phyloP scores from a whole-genome alignment of 2,113 vertebrate species.

The Oreochromis spilurus region DNA sequence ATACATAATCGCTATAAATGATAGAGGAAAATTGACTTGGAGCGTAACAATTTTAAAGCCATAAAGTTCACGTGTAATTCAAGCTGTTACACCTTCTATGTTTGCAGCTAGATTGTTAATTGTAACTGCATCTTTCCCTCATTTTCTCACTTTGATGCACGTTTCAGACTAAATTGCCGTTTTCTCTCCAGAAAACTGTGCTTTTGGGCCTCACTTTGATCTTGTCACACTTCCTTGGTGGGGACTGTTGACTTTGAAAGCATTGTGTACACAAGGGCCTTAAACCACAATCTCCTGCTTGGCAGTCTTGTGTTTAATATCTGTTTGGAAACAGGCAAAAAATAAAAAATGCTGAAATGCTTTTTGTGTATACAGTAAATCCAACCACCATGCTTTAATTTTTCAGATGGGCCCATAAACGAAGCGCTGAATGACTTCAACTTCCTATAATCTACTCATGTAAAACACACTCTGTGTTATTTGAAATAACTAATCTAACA shows the following conservation, averaged over 20 bases:
- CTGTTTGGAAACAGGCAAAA: not conserved
- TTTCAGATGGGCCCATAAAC: not conserved
- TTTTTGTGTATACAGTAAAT: not conserved
- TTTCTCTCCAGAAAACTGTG: not conserved
- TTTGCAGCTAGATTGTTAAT: not conserved
- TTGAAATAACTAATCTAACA: not conserved
- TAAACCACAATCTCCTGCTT: not conserved
- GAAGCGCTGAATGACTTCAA: not conserved
- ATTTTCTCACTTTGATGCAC: not conserved
- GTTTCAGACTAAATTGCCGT: fast-evolving
- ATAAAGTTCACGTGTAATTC: not conserved
- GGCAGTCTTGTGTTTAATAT: not conserved
- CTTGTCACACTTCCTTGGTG: not conserved
- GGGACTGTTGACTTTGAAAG: not conserved
- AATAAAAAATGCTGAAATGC: not conserved
- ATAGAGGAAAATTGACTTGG: not conserved
- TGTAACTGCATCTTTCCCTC: not conserved
- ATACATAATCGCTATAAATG: not conserved
- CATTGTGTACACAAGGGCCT: not conserved
- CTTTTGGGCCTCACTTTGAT: not conserved
- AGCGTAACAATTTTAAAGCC: not conserved
- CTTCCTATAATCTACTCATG: not conserved
- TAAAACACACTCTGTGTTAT: not conserved
- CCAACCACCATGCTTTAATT: not conserved
- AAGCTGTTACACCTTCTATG: not conserved